Evolutionary conservation across 2,888 invertebrate genomes (phyloP).

Genomic region (Pherbina coryleti): DNA sequence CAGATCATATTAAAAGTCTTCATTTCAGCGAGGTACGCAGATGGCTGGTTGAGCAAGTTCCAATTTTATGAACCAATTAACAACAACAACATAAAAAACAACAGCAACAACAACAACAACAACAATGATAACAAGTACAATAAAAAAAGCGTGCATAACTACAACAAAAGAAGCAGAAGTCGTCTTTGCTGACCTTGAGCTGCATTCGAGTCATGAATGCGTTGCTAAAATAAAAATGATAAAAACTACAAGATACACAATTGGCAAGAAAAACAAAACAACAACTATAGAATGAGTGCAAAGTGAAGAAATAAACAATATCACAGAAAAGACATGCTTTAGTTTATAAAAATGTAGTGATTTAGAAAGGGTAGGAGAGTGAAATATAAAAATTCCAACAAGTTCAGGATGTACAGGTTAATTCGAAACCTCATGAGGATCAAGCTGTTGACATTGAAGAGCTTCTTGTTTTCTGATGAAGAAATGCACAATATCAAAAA

Average conservation of each 20-base stretch:
- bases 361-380: too few relatives aligned
- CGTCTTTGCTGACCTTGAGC: constrained; percentile 27
- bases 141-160: background rate
- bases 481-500: too few relatives aligned
- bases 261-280: background rate
- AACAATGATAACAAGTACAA: background rate
- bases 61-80: constrained; percentile 3
- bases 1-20: too few relatives aligned
- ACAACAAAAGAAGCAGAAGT: background rate
- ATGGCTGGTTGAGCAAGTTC: constrained; percentile 6
- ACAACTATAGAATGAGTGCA: background rate
- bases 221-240: background rate
- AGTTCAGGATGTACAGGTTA: too few relatives aligned
- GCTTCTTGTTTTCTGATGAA: too few relatives aligned
- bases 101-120: background rate
- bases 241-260: background rate
- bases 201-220: background rate
- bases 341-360: too few relatives aligned
- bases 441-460: too few relatives aligned
- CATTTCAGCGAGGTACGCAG: background rate
- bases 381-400: too few relatives aligned
- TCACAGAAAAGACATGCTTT: too few relatives aligned
- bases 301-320: background rate
- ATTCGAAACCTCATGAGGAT: too few relatives aligned
- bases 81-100: background rate